phyloP scores from a whole-genome alignment of 2,113 vertebrate genomes.

The Alligator mississippiensis region DNA sequence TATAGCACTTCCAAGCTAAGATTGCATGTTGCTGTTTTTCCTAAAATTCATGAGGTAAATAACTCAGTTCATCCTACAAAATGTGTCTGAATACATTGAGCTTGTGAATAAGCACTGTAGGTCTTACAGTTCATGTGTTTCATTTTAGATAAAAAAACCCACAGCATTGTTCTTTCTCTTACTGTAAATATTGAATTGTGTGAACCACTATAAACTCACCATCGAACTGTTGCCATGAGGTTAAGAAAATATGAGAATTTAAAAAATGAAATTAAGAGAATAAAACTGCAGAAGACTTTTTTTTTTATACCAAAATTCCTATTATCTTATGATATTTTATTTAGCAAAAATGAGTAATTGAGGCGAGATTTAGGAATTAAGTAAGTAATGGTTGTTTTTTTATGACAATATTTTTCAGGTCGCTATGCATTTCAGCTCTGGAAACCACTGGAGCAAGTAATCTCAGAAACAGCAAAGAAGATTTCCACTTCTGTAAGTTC shows the following conservation, averaged over 20 bases:
- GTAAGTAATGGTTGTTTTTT: neutral
- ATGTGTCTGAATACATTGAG: neutral
- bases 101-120: neutral
- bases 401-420: constrained; percentile 77
- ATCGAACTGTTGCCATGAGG: neutral
- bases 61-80: constrained; percentile 9
- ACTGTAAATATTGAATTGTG: neutral
- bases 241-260: neutral
- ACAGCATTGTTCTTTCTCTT: rapidly evolving
- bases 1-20: neutral
- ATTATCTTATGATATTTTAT: neutral
- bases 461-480: constrained; percentile 85
- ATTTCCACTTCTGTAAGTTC: constrained; percentile 87
- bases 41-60: neutral
- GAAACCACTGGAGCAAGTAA: constrained; percentile 90
- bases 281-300: neutral
- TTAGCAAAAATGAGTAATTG: too few species aligned
- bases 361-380: too few species aligned
- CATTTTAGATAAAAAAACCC: neutral
- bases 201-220: neutral
- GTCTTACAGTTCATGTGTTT: neutral
- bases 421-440: constrained; percentile 89
- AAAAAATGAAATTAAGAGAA: neutral
- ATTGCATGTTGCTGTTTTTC: neutral
- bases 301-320: neutral